Base-by-base conservation (phyloP, 2,113 vertebrate genomes). In the Nestor notabilis region DNA sequence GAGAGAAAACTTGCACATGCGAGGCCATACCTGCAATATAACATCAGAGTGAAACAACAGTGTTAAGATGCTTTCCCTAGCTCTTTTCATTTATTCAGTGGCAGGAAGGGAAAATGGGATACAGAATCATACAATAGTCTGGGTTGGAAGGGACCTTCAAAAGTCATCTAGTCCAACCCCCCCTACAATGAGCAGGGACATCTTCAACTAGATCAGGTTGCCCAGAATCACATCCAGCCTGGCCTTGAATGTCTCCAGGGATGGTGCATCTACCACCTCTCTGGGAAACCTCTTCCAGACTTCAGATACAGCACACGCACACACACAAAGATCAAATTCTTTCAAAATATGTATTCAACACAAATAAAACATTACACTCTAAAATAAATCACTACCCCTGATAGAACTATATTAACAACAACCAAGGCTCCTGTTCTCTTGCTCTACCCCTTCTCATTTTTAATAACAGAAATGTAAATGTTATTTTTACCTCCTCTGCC, bases 1-100 rank as follows among this genome's bases (percentile, higher is more conserved):
- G 99, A 98, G 99, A 99, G 98, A 99, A 99, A 97, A 99, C 99
- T 98, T 99, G 99, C 99, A 99, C 99, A 98, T 99, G 99, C 98
- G 99, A 99, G 99, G 99, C 99, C 99, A 99, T 99, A 99, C 99
- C 99, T 99, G 98, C 70, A 69, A 83, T 44, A 92, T 63, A 97
- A 97, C 52, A 95, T 39, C 82, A 96, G 71, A 97, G 65, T 46
- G 82, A 97, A 97, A 96, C 49, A 55, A 85, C 37, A 53, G 52
- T 7, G 90, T 97, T 87, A 95, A 76, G 60, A 91, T 58, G 83
- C 53, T 35, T 91, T 93, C 56, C 43, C 37, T 46, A 85, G 81
- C 17, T 92, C 87, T 74, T 89, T 87, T 47, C n/a, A 64, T 69
- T 83, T 81, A 47, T 64, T 72, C 64, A 41, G 60, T 44, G 17